These are phyloP conservation scores for Lasioglossum lativentre DNA, from an alignment of 2,888 invertebrate species.

Conservation along the genomic window DNA sequence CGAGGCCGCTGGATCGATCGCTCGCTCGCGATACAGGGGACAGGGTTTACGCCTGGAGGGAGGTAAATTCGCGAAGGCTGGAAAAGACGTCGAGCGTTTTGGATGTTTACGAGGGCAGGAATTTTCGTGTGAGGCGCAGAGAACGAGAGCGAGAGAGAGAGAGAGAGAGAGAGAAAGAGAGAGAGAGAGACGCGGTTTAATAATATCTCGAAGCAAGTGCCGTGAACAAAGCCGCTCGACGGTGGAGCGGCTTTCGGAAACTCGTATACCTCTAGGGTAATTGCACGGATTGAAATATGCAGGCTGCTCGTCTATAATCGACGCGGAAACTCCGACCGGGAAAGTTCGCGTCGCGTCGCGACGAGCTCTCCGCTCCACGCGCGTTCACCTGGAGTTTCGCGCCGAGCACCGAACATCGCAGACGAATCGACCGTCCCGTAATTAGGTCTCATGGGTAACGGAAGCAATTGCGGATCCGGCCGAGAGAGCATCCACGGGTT, in stretches of 20 bases:
- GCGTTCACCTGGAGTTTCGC: constrained; percentile 11
- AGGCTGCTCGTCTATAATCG: constrained; percentile 34
- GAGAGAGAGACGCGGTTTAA: constrained; percentile 35
- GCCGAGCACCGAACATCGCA: constrained; percentile 30
- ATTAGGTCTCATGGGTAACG: constrained; percentile 52
- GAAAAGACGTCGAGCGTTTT: constrained; percentile 7
- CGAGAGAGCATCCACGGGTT: constrained; percentile 25
- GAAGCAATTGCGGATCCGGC: constrained; percentile 34
- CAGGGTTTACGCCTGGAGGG: not conserved
- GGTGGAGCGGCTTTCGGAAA: constrained; percentile 34
- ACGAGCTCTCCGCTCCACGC: not conserved
- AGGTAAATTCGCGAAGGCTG: not conserved
- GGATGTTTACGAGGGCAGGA: constrained; percentile 3
- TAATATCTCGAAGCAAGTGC: constrained; percentile 39
- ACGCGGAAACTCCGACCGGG: constrained; percentile 35
- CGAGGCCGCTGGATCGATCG: not conserved
- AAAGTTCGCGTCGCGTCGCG: constrained; percentile 31
- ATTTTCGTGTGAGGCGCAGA: not conserved
- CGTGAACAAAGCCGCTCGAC: constrained; percentile 26
- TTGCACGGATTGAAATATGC: constrained; percentile 63
- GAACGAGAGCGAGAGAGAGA: not conserved
- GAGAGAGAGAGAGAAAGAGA: not conserved
- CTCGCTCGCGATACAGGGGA: not conserved
- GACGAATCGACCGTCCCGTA: constrained; percentile 42
- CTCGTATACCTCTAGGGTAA: constrained; percentile 55